These are phyloP conservation scores for Hippocampus kuda DNA, from an alignment of 2,797 vertebrate genomes.

Conservation along the genomic window DNA sequence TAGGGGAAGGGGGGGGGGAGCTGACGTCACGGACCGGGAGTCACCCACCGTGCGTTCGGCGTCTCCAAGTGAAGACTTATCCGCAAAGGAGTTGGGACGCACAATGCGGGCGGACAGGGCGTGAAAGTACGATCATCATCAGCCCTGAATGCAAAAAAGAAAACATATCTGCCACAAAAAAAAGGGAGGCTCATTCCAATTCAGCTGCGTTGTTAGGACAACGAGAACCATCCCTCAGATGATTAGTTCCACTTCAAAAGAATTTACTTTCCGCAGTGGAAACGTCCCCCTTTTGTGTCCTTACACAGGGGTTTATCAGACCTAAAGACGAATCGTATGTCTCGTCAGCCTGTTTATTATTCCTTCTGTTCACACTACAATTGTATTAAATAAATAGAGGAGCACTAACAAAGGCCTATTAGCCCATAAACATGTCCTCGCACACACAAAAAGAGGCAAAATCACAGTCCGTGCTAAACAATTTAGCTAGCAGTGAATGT, in stretches of 20 bases:
- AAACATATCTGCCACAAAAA: constrained; percentile 87
- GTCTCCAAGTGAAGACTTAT: constrained; percentile 75
- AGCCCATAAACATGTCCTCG: constrained; percentile 72
- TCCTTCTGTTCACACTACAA: constrained; percentile 77
- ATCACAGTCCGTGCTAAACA: constrained; percentile 53
- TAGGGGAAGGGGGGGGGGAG: constrained; percentile 54
- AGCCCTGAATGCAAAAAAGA: constrained; percentile 95
- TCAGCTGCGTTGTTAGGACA: constrained; percentile 99
- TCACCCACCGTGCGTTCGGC: constrained; percentile 77
- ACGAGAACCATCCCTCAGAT: constrained; percentile 99
- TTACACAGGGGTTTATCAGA: constrained; percentile 82
- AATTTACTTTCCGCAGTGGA: constrained; percentile 96
- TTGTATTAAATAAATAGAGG: constrained; percentile 85
- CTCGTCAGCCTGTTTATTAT: constrained; percentile 88
- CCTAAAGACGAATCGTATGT: constrained; percentile 82
- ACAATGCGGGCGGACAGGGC: constrained; percentile 91
- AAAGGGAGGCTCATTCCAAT: constrained; percentile 81
- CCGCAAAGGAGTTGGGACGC: constrained; percentile 72
- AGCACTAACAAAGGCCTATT: constrained; percentile 59
- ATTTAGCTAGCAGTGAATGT: constrained; percentile 44
- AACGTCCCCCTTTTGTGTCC: constrained; percentile 89
- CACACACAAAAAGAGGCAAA: constrained; percentile 59
- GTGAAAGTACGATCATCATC: constrained; percentile 98
- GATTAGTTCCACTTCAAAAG: constrained; percentile 99
- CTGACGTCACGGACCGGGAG: constrained; percentile 74